These are phyloP conservation scores for Cheilosia vulpina DNA, from an alignment of 2,888 invertebrate genomes.

Conservation along the genomic window DNA sequence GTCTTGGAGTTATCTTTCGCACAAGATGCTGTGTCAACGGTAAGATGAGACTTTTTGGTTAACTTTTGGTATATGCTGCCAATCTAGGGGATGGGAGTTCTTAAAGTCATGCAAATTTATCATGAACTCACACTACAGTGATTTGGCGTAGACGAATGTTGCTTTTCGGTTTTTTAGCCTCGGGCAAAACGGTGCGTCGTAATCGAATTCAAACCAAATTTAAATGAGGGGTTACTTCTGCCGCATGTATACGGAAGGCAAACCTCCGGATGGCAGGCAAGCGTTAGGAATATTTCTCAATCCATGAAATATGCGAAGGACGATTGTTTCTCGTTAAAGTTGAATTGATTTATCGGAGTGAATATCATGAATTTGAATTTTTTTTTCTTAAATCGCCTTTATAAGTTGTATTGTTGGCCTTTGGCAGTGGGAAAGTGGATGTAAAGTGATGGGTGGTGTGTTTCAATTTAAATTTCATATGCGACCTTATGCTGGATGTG, in stretches of 20 bases:
- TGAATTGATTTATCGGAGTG: constrained; percentile 31
- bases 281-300: constrained; percentile 1
- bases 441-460: background rate
- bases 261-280: background rate
- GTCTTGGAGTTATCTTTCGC: constrained; percentile 20
- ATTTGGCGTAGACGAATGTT: constrained; percentile 6
- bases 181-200: constrained; percentile 14
- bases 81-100: too few relatives aligned
- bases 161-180: background rate
- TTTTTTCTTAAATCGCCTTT: background rate
- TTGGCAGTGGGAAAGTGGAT: background rate
- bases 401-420: background rate
- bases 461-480: background rate
- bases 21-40: background rate
- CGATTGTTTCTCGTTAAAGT: constrained; percentile 29
- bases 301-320: constrained; percentile 27
- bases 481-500: too few relatives aligned
- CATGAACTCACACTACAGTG: constrained; percentile 5
- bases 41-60: background rate
- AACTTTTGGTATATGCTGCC: too few relatives aligned
- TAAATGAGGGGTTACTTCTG: constrained; percentile 46
- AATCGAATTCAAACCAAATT: constrained; percentile 59
- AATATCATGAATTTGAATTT: constrained; percentile 14
- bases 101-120: constrained; percentile 31
- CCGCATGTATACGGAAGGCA: background rate